Evolutionary conservation across 1,140 invertebrate species (phyloP), one percentile per base, ranked within the genome.

Genomic region (Caenorhabditis elegans): DNA sequence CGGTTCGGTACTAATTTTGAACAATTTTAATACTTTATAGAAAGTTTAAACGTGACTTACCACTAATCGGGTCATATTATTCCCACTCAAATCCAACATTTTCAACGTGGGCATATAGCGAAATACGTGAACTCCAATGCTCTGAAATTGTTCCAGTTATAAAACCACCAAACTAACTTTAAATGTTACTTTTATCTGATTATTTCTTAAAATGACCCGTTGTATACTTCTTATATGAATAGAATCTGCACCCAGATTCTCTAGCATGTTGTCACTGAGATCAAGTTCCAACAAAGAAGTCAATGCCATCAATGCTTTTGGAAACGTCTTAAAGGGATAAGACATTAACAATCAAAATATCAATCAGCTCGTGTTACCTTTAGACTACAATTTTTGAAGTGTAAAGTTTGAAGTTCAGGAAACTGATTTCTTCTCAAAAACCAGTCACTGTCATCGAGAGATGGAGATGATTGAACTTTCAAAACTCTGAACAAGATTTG

Each of bases 361-460:
- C 60, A 70, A 70, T 24, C 19, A 22, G 17, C 34, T 34, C 26
- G 17, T 24, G 19, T 60, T 34, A 60, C 53, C 19, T 60, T 60
- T 3, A 60, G 53, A 6, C 19, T 4, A 22, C 53, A 60, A 4
- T 60, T 60, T 31, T 11, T 60, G 17, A 34, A 60, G 53, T 60
- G 60, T 70, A 70, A 70, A 39, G 60, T 70, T 70, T 39, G 60
- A 70, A 70, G 60, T 70, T 70, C 60, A 26, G 60, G 34, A 13
- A 70, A 70, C 60, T 70, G 60, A 70, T 70, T 31, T 31, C 60
- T 70, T 39, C 60, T 31, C 0, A 70, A n/a, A 28, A 70, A 70
- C 60, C 60, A 70, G 3, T 70, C 60, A n/a, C n/a, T 70, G 19
- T 39, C 34, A 11, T 26, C 60, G 11, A 34, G 17, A 1, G 34